phyloP scores from a whole-genome alignment of 1,140 invertebrate genomes.

The Drosophila sucinea region DNA sequence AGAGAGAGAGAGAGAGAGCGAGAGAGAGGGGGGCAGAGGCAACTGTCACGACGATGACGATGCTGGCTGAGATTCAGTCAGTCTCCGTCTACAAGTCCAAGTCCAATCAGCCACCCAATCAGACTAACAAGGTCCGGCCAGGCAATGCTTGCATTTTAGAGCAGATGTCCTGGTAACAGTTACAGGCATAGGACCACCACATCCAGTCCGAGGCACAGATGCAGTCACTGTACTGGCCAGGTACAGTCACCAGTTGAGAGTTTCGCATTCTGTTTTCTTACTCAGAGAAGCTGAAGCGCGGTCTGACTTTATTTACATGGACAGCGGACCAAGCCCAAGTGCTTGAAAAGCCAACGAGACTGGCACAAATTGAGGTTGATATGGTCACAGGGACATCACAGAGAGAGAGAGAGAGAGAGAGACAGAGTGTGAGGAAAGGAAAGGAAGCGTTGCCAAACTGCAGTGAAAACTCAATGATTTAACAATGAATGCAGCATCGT shows the following conservation, averaged over 20 bases:
- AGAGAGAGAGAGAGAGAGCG: not conserved
- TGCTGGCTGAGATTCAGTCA: constrained; percentile 55
- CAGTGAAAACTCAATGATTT: constrained; percentile 80
- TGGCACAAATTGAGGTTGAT: constrained; percentile 73
- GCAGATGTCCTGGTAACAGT: constrained; percentile 54
- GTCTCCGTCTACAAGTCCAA: constrained; percentile 49
- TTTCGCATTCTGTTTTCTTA: constrained; percentile 76
- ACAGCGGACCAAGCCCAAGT: constrained; percentile 41
- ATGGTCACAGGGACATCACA: constrained; percentile 27
- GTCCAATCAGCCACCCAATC: constrained; percentile 74
- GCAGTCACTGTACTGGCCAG: constrained; percentile 18
- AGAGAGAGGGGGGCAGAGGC: not conserved
- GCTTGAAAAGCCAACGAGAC: constrained; percentile 34
- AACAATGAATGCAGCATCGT: constrained; percentile 75
- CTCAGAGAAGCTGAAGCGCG: constrained; percentile 20
- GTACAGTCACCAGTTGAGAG: constrained; percentile 39
- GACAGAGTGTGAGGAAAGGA: not conserved
- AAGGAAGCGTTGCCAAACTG: constrained; percentile 64
- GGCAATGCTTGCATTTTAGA: constrained; percentile 70
- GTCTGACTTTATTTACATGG: constrained; percentile 74
- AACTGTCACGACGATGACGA: constrained; percentile 59
- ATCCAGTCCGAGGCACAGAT: constrained; percentile 22
- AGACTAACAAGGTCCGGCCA: constrained; percentile 67
- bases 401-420: not conserved
- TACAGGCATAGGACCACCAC: not conserved